Evolutionary conservation across 2,113 vertebrate genomes (phyloP).

Genomic region (Actinemys pallida): DNA sequence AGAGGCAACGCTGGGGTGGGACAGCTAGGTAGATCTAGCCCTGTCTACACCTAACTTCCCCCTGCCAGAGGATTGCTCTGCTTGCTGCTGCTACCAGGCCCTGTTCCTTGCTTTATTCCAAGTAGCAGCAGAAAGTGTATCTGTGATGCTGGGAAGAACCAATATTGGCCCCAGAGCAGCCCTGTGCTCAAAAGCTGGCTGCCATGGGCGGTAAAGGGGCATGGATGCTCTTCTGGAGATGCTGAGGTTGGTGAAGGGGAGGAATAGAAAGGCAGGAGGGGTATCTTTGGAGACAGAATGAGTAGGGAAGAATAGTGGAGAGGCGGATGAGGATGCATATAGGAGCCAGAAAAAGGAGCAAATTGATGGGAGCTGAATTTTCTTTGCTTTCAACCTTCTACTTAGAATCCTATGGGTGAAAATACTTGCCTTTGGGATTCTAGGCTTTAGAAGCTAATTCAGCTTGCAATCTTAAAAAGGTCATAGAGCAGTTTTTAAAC

Average conservation of each 20-base stretch:
- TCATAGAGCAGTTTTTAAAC: too few relatives aligned
- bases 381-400: neutral
- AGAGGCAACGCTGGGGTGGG: neutral
- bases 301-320: neutral
- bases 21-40: neutral
- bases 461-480: neutral
- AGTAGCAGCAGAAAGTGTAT: neutral
- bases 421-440: neutral
- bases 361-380: neutral
- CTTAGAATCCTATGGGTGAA: neutral
- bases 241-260: neutral
- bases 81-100: accelerated
- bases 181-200: neutral
- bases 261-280: neutral
- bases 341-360: neutral
- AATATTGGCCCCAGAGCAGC: accelerated
- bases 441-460: neutral
- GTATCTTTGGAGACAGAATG: neutral
- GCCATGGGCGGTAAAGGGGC: neutral
- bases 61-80: neutral
- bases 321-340: too few relatives aligned
- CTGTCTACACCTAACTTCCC: neutral
- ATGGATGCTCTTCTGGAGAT: neutral
- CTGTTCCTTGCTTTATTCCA: neutral
- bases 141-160: neutral